Percentiles rank a stretch among this genome's conserved stretches.
Conservation (phyloP, 2,888 invertebrate species). For the Oxyteleia sp. region DNA sequence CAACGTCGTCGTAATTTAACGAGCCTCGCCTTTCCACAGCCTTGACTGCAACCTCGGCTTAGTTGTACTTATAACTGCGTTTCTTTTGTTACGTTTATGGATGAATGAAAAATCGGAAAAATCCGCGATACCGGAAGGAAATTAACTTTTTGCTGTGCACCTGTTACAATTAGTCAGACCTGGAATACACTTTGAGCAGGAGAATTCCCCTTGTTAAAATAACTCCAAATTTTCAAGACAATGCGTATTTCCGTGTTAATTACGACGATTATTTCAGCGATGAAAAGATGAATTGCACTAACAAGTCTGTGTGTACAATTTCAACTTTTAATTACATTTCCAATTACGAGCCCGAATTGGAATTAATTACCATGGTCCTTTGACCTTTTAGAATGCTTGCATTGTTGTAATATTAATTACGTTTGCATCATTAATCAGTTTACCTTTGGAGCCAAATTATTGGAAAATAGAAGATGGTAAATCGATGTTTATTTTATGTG, state of each 20-base stretch:
- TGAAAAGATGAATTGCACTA: no score
- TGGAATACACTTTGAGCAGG: slow-evolving; percentile 3
- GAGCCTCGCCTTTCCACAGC: slow-evolving; percentile 80
- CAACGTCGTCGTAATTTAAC: slow-evolving; percentile 68
- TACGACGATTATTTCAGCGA: background rate
- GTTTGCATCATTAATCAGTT: no score
- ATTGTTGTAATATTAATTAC: no score
- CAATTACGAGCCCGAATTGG: no score
- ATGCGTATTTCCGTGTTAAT: slow-evolving; percentile 18
- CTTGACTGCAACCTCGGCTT: slow-evolving; percentile 82
- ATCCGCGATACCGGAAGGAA: slow-evolving; percentile 39
- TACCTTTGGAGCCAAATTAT: no score
- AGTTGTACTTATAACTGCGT: slow-evolving; percentile 56
- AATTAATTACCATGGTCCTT: no score
- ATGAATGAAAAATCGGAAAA: slow-evolving; percentile 57
- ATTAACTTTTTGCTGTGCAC: slow-evolving; percentile 18
- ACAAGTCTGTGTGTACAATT: no score
- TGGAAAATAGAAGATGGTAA: no score
- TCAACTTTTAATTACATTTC: no score
- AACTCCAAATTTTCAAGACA: slow-evolving; percentile 22
- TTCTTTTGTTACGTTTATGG: slow-evolving; percentile 61
- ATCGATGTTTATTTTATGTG: no score
- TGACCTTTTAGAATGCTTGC: no score
- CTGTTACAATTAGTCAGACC: slow-evolving; percentile 20
- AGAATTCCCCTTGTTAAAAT: slow-evolving; percentile 4